Conservation (phyloP, 2,797 vertebrate genomes). For the Tangara arthus region DNA sequence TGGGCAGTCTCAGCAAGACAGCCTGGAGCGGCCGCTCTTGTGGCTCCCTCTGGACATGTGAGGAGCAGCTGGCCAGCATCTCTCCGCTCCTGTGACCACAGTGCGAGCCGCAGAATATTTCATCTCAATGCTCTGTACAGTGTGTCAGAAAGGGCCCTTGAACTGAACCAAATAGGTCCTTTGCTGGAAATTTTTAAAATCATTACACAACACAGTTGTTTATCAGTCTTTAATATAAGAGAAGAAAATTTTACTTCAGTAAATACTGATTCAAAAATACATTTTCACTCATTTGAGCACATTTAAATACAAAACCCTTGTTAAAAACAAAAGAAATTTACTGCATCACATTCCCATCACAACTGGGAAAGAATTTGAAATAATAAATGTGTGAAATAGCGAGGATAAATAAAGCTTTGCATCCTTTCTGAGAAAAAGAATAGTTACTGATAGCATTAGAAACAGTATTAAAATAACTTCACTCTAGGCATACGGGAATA, state of each 20-base stretch:
- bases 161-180: neutral
- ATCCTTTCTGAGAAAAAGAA: neutral
- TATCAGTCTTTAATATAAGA: neutral
- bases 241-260: neutral
- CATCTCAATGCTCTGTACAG: neutral
- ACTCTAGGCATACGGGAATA: neutral
- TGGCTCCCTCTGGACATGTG: too few species aligned
- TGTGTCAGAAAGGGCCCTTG: neutral
- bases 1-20: too few species aligned
- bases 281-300: neutral
- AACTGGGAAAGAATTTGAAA: neutral
- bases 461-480: neutral
- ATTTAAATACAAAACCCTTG: neutral
- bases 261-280: neutral
- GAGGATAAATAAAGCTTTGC: neutral
- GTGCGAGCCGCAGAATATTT: neutral
- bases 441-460: neutral
- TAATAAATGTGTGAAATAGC: neutral
- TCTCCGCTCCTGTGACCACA: too few species aligned
- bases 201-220: neutral
- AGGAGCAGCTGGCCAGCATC: too few species aligned
- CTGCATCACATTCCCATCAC: fast-evolving
- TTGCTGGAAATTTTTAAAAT: neutral
- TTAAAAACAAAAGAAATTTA: neutral
- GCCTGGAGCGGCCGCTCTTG: too few species aligned